phyloP scores from a whole-genome alignment of 2,888 invertebrate genomes.

The Dorcus hopei region DNA sequence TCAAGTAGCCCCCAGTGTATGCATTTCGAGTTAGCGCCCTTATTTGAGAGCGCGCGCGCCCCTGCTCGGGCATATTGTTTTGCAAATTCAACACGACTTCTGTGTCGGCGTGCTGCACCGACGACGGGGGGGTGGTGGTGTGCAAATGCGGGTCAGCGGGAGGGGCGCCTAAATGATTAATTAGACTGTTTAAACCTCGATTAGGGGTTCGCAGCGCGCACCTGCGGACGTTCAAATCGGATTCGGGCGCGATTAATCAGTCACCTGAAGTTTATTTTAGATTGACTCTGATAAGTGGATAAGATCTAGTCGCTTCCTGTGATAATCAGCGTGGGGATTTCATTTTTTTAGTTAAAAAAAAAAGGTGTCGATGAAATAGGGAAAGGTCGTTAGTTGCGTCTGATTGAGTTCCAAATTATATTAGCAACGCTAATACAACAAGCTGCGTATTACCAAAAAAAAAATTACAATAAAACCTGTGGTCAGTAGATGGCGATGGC shows the following conservation, averaged over 20 bases:
- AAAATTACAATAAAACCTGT: too few species aligned
- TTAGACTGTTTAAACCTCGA: slow-evolving; percentile 38
- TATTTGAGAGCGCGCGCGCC: slow-evolving; percentile 27
- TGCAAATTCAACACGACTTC: slow-evolving; percentile 11
- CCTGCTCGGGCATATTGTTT: slow-evolving; percentile 19
- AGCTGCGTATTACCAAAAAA: too few species aligned
- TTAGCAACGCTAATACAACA: too few species aligned
- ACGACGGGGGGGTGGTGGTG: slow-evolving; percentile 9
- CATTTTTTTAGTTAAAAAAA: too few species aligned
- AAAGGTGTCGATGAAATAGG: too few species aligned
- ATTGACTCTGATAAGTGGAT: too few species aligned
- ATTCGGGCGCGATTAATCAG: neutral
- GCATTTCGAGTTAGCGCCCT: slow-evolving; percentile 29
- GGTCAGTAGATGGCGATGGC: too few species aligned
- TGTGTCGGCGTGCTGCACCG: neutral
- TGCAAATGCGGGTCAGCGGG: slow-evolving; percentile 20
- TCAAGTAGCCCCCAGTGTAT: slow-evolving; percentile 31
- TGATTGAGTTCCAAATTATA: too few species aligned
- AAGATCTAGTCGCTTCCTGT: too few species aligned
- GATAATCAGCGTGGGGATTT: too few species aligned
- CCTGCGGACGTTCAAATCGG: slow-evolving; percentile 26
- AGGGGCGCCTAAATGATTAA: slow-evolving; percentile 40
- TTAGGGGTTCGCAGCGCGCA: slow-evolving; percentile 38
- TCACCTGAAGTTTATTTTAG: neutral
- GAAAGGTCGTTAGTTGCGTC: too few species aligned